Evolutionary conservation across 2,113 vertebrate genomes (phyloP).

Genomic region (Podarcis raffonei): DNA sequence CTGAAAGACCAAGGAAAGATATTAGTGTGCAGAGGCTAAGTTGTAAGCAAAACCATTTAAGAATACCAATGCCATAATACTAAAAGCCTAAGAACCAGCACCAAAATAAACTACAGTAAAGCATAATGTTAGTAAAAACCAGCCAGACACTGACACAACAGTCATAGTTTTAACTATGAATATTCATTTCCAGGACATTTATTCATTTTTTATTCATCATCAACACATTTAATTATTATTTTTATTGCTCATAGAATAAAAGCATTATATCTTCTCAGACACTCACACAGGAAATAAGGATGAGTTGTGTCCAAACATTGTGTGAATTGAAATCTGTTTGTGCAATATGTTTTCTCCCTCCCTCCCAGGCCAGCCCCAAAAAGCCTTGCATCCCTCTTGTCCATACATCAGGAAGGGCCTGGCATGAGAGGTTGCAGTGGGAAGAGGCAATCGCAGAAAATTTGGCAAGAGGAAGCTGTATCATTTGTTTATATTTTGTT

Average conservation of each 20-base stretch:
- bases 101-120: too few relatives aligned
- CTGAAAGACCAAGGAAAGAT: too few relatives aligned
- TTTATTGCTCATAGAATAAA: neutral
- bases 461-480: accelerated
- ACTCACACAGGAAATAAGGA: neutral
- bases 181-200: conserved; percentile 1
- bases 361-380: too few relatives aligned
- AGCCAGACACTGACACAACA: too few relatives aligned
- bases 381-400: too few relatives aligned
- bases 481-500: accelerated
- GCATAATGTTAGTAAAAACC: too few relatives aligned
- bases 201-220: neutral
- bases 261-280: neutral
- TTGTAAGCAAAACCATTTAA: too few relatives aligned
- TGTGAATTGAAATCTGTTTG: neutral
- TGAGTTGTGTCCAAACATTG: neutral
- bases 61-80: too few relatives aligned
- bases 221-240: neutral
- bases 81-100: too few relatives aligned
- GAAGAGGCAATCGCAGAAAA: neutral
- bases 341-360: neutral
- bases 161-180: neutral
- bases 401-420: neutral
- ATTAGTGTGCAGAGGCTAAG: too few relatives aligned
- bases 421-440: neutral